Evolutionary conservation across 2,113 vertebrate genomes (phyloP).

Genomic region (Chlamydotis undulata): DNA sequence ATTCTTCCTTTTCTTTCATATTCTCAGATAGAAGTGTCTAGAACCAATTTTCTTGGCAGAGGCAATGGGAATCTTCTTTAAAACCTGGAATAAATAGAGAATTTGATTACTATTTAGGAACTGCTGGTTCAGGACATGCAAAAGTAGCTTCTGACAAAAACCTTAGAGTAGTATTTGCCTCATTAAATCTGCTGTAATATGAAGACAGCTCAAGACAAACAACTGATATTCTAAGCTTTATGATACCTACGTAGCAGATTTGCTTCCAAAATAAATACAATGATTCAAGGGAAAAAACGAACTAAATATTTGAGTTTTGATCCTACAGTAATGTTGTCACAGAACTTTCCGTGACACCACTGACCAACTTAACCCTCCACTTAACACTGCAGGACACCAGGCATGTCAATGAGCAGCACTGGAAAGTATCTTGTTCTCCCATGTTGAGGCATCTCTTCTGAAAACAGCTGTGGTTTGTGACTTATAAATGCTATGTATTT

Average conservation of each 20-base stretch:
- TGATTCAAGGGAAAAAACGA: background rate
- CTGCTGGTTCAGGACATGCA: background rate
- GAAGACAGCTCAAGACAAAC: background rate
- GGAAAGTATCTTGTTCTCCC: background rate
- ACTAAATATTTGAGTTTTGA: background rate
- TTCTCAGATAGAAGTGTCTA: background rate
- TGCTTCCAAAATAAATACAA: background rate
- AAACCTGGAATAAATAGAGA: constrained; percentile 63
- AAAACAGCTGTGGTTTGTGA: background rate
- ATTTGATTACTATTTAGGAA: constrained; percentile 5
- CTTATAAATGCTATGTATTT: background rate
- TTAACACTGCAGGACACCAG: background rate
- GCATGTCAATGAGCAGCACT: background rate
- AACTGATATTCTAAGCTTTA: background rate
- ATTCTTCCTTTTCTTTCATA: constrained; percentile 49
- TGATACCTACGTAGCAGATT: background rate
- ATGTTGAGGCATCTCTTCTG: background rate
- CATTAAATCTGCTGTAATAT: background rate
- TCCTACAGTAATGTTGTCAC: background rate
- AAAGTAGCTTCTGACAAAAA: background rate
- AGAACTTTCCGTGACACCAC: background rate
- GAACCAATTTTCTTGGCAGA: background rate
- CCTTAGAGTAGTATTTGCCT: background rate
- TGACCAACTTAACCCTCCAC: background rate
- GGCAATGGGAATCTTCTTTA: background rate